Percentiles rank a stretch among this genome's conserved stretches.
phyloP scores from a whole-genome alignment of 2,113 vertebrate species.

The Hippotragus niger region DNA sequence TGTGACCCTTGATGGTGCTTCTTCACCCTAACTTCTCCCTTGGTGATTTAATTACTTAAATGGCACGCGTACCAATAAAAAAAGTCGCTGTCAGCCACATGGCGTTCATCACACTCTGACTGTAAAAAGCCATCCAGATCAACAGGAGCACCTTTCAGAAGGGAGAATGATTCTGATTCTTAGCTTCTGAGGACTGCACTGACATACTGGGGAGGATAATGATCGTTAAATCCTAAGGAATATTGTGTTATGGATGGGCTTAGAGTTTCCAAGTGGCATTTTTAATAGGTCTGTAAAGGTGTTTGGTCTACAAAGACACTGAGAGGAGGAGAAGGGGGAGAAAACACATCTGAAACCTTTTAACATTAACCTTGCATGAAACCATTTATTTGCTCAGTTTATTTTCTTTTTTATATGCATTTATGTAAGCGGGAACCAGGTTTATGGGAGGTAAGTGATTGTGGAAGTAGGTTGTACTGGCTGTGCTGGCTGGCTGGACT shows the following conservation, averaged over 20 bases:
- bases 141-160: not conserved
- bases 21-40: not conserved
- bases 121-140: not conserved
- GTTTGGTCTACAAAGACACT: not conserved
- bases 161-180: not conserved
- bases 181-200: not conserved
- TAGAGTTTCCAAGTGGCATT: not conserved
- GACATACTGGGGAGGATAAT: not conserved
- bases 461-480: not conserved
- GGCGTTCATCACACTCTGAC: not conserved
- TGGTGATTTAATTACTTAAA: not conserved
- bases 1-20: not conserved
- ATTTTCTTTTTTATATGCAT: not conserved
- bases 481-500: too few relatives aligned
- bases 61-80: not conserved
- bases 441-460: not conserved
- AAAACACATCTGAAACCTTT: not conserved
- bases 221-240: not conserved
- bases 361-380: not conserved
- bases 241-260: not conserved
- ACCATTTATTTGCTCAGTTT: not conserved
- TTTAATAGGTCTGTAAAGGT: not conserved
- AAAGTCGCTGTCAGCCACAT: not conserved
- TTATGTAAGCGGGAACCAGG: not conserved
- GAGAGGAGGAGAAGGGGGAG: not conserved